Evolutionary conservation across 1,140 invertebrate species (phyloP).

Genomic region (Geopemphigus sp.): DNA sequence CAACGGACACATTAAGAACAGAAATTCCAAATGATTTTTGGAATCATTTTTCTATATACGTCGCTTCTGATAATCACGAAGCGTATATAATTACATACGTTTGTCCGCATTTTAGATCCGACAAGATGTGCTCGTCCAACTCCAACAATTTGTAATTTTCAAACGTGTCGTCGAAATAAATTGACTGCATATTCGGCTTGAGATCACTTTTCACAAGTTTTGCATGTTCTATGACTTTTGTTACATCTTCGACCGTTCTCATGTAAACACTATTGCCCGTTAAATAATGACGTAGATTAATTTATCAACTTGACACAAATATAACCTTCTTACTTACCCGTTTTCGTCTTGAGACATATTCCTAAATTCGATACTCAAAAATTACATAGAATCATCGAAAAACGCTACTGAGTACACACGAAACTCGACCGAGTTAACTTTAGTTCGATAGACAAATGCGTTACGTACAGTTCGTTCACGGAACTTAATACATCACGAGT

Average conservation of each 20-base stretch:
- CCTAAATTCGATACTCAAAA: too few relatives aligned
- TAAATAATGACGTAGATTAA: background rate
- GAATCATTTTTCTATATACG: too few relatives aligned
- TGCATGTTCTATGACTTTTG: conserved; percentile 62
- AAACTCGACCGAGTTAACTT: too few relatives aligned
- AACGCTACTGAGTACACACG: too few relatives aligned
- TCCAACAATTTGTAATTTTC: conserved; percentile 65
- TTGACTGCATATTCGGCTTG: conserved; percentile 63
- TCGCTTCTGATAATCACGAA: too few relatives aligned
- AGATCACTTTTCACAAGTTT: conserved; percentile 67
- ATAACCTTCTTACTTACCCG: background rate
- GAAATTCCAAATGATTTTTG: background rate
- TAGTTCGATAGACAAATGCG: too few relatives aligned
- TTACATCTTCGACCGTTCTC: conserved; percentile 52
- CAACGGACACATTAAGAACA: background rate
- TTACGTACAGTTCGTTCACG: too few relatives aligned
- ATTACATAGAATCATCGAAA: too few relatives aligned
- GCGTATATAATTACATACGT: conserved; percentile 54
- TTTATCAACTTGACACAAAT: background rate
- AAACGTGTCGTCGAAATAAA: conserved; percentile 62
- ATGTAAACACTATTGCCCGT: conserved; percentile 39
- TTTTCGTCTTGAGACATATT: conserved; percentile 1
- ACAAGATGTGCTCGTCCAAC: conserved; percentile 65
- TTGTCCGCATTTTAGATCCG: conserved; percentile 63
- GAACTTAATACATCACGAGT: too few relatives aligned